Conservation (phyloP, 2,797 vertebrate species). For the Percopsis omiscomaycus region DNA sequence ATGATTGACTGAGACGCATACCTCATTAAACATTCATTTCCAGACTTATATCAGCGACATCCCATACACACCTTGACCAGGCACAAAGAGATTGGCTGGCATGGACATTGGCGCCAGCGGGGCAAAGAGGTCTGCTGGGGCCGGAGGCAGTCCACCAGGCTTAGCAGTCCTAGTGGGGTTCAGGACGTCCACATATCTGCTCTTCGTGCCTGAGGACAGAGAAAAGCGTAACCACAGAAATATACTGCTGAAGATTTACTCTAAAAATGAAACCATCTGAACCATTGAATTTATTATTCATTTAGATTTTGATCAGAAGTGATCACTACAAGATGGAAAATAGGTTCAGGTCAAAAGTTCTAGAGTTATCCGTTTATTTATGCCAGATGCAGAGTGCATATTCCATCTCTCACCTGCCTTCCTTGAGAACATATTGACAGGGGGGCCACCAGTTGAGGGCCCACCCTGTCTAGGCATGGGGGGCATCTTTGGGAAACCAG, state of each 20-base stretch:
- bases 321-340: background rate
- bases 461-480: constrained; percentile 65
- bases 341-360: background rate
- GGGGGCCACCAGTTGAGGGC: constrained; percentile 68
- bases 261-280: no score
- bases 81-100: constrained; percentile 84
- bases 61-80: constrained; percentile 68
- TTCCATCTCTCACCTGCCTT: constrained; percentile 84
- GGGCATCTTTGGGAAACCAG: constrained; percentile 80
- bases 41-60: background rate
- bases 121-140: constrained; percentile 86
- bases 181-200: constrained; percentile 91
- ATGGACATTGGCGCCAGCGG: constrained; percentile 92
- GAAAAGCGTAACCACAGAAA: background rate
- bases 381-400: background rate
- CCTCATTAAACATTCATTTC: background rate
- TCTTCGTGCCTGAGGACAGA: constrained; percentile 75
- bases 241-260: background rate
- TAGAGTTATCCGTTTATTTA: background rate
- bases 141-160: constrained; percentile 71
- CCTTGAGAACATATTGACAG: constrained; percentile 93
- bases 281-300: no score
- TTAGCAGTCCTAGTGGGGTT: constrained; percentile 82
- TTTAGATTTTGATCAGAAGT: no score
- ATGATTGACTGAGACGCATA: background rate